Conservation (phyloP, 2,113 vertebrate species). For the Neodontobutis hainanensis region DNA sequence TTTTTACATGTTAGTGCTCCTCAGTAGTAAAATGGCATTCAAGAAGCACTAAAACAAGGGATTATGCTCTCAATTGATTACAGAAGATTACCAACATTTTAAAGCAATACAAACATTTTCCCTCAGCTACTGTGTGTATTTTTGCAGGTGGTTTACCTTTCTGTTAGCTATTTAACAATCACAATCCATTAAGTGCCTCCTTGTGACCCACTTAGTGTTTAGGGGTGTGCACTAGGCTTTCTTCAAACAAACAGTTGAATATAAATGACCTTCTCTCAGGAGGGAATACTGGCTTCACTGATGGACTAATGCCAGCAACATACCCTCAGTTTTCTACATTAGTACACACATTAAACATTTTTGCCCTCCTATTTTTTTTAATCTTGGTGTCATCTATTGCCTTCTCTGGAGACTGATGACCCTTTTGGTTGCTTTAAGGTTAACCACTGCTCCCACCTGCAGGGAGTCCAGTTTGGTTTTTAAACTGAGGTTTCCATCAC, state of each 20-base stretch:
- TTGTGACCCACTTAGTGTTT: slow-evolving; percentile 15
- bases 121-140: background rate
- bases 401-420: background rate
- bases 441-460: slow-evolving; percentile 25
- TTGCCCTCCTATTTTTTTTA: background rate
- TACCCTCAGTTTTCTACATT: slow-evolving; percentile 7
- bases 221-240: slow-evolving; percentile 9
- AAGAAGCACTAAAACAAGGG: slow-evolving; percentile 50
- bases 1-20: slow-evolving; percentile 29
- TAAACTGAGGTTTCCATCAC: slow-evolving; percentile 72
- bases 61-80: slow-evolving; percentile 21
- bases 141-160: slow-evolving; percentile 32
- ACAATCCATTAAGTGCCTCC: slow-evolving; percentile 30
- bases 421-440: slow-evolving; percentile 26
- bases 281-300: slow-evolving; percentile 17
- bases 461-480: slow-evolving; percentile 21
- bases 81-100: slow-evolving; percentile 18
- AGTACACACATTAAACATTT: background rate
- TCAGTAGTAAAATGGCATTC: slow-evolving; percentile 37
- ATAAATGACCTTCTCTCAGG: slow-evolving; percentile 12
- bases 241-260: slow-evolving; percentile 19
- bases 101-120: slow-evolving; percentile 54
- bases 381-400: background rate
- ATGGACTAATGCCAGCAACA: slow-evolving; percentile 3
- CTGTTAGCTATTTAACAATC: slow-evolving; percentile 8